Conservation (phyloP, 1,140 invertebrate species). For the Drosophila pandora region DNA sequence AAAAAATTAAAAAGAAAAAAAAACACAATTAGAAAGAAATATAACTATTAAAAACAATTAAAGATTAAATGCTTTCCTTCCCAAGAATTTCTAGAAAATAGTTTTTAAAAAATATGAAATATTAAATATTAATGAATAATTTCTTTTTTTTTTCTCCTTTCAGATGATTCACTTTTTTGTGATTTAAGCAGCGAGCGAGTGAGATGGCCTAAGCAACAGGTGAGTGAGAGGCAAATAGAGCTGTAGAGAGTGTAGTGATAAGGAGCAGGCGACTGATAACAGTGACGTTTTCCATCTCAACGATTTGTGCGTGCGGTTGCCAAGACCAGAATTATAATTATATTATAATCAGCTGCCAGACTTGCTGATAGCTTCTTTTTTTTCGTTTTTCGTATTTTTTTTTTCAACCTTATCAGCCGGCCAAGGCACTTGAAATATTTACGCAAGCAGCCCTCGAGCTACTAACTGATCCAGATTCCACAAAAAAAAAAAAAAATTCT, state of each 20-base stretch:
- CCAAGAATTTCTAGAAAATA: too few relatives aligned
- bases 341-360: slow-evolving; percentile 49
- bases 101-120: too few relatives aligned
- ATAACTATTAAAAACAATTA: too few relatives aligned
- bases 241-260: neutral
- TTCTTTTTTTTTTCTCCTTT: neutral
- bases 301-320: slow-evolving; percentile 39
- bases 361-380: neutral
- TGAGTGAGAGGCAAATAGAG: neutral
- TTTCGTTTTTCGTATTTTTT: neutral
- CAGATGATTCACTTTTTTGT: neutral
- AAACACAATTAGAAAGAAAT: too few relatives aligned
- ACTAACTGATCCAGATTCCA: neutral
- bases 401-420: slow-evolving; percentile 13
- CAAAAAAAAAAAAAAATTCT: neutral
- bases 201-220: neutral
- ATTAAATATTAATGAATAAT: neutral
- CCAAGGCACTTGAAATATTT: slow-evolving; percentile 50
- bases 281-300: slow-evolving; percentile 37
- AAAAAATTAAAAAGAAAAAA: too few relatives aligned
- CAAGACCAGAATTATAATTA: slow-evolving; percentile 56
- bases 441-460: slow-evolving; percentile 33
- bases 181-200: neutral
- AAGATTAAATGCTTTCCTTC: too few relatives aligned
- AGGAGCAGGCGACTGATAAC: slow-evolving; percentile 26